phyloP scores from a whole-genome alignment of 2,888 invertebrate genomes.

The Acleris sparsana region DNA sequence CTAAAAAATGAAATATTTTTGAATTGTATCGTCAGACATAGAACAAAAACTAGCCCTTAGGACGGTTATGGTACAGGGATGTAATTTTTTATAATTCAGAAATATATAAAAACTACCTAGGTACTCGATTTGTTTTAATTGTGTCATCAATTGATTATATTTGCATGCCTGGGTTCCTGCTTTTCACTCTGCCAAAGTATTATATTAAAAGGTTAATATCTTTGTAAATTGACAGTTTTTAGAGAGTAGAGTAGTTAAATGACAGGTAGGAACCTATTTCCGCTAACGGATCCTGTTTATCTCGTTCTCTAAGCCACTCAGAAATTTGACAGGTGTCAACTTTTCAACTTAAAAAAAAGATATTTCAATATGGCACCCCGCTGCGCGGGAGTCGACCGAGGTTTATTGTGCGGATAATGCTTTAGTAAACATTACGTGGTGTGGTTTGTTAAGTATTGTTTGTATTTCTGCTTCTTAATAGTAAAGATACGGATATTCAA shows the following conservation, averaged over 20 bases:
- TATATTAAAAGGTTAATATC: background rate
- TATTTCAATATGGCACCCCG: slow-evolving; percentile 71
- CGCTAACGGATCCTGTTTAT: slow-evolving; percentile 18
- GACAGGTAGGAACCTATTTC: slow-evolving; percentile 4
- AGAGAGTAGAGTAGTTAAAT: slow-evolving; percentile 20
- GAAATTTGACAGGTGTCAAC: slow-evolving; percentile 70
- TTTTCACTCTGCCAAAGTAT: background rate
- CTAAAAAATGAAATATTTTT: too few relatives aligned
- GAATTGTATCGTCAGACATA: too few relatives aligned
- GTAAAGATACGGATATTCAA: background rate
- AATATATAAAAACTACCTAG: too few relatives aligned
- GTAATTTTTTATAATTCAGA: too few relatives aligned
- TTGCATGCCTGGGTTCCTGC: too few relatives aligned
- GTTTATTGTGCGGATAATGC: slow-evolving; percentile 16
- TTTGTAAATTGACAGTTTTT: slow-evolving; percentile 1
- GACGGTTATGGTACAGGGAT: too few relatives aligned
- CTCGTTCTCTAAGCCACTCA: slow-evolving; percentile 49
- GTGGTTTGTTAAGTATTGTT: slow-evolving; percentile 10
- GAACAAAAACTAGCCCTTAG: too few relatives aligned
- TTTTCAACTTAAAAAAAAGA: slow-evolving; percentile 59
- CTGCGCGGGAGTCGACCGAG: slow-evolving; percentile 51
- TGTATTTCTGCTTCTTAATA: slow-evolving; percentile 11
- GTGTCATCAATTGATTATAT: too few relatives aligned
- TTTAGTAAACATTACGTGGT: slow-evolving; percentile 24
- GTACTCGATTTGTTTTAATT: too few relatives aligned